Evolutionary conservation across 2,113 vertebrate genomes (phyloP), one percentile per base, ranked within the genome.

Genomic region (Scalopus aquaticus): DNA sequence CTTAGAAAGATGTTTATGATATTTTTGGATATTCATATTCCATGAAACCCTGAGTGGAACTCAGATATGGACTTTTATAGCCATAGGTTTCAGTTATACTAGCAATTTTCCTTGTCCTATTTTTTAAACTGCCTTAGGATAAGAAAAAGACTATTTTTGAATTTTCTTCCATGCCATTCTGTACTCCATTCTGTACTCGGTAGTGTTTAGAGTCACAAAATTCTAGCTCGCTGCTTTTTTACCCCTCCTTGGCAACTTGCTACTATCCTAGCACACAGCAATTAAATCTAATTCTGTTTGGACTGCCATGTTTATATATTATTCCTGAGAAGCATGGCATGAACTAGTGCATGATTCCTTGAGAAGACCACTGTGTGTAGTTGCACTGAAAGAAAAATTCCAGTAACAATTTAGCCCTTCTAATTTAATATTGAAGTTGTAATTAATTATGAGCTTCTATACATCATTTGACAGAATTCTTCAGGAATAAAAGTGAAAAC

Each of bases 201-300:
- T 91, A 92, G 90, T 94, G 15, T 39, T 72, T 92, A 30, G 13
- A 76, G 26, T 81, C 46, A 88, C 90, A 69, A 93, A 95, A 92
- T 90, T 67, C 13, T 1, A 84, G 17, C 83, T 93, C 92, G 54
- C 49, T 51, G 16, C 49, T 51, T 44, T 58, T 67, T 76, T 37
- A 72, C 30, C 73, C 28, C 7, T 39, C 81, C 90, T 65, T 74
- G 37, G 2, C 46, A 77, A 42, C 86, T 81, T 74, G 19, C 91
- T 95, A 16, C 42, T 96, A 6, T 64, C 60, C 26, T 24, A 85
- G 6, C 73, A 82, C 32, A 93, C 22, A 73, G 24, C 37, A 90
- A 39, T 95, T 92, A 73, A 79, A 56, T 64, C 88, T 69, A 90
- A n/a, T 96, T 95, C 35, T 95, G 9, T 94, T 89, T 95, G 56